Conservation (phyloP, 2,888 invertebrate species). For the Troides helena region DNA sequence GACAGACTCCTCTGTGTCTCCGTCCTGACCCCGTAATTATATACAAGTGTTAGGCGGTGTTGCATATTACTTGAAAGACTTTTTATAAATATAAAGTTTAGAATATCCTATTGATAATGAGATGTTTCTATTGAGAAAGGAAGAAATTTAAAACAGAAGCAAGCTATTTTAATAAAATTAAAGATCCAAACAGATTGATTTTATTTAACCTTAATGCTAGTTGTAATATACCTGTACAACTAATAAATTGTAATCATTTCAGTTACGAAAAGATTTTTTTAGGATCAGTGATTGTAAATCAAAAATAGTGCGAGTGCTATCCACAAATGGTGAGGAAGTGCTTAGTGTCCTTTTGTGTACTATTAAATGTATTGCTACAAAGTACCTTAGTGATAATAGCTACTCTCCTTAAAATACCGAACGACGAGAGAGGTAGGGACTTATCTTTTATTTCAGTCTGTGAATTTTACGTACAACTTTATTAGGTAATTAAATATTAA, state of each 20-base stretch:
- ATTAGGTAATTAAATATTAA: slow-evolving; percentile 6
- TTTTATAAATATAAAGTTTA: neutral
- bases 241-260: neutral
- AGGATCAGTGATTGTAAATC: slow-evolving; percentile 10
- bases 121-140: too few relatives aligned
- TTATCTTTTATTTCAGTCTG: slow-evolving; percentile 53
- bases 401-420: slow-evolving; percentile 29
- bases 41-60: slow-evolving; percentile 41
- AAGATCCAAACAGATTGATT: too few relatives aligned
- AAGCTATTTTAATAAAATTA: neutral
- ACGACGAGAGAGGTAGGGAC: slow-evolving; percentile 22
- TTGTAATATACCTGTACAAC: slow-evolving; percentile 7
- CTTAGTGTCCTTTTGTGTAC: slow-evolving; percentile 14
- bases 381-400: slow-evolving; percentile 31
- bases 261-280: slow-evolving; percentile 7
- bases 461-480: slow-evolving; percentile 40
- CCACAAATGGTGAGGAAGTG: slow-evolving; percentile 13
- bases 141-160: too few relatives aligned
- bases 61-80: slow-evolving; percentile 28
- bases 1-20: slow-evolving; percentile 75
- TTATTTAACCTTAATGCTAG: neutral
- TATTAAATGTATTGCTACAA: slow-evolving; percentile 2
- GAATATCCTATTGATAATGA: neutral
- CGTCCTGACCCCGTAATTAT: slow-evolving; percentile 61
- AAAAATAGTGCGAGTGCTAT: slow-evolving; percentile 7